Percentiles rank a stretch among this genome's conserved stretches.
These are phyloP conservation scores for Plecturocebus donacophilus DNA, from an alignment of 2,113 vertebrate genomes.

Conservation along the genomic window DNA sequence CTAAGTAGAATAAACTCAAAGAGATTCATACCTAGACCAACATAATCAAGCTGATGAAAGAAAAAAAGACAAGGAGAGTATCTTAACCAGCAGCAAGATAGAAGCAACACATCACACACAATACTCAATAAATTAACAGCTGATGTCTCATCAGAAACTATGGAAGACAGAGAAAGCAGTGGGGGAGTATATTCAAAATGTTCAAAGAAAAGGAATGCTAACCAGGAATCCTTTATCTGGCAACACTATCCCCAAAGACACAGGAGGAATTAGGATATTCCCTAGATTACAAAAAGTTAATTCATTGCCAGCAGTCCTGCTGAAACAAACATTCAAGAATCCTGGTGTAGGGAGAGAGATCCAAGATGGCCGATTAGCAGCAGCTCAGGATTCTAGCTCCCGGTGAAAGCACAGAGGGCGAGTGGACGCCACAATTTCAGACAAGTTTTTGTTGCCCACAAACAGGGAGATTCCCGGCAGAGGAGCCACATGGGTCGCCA, in stretches of 20 bases:
- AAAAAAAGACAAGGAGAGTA: background rate
- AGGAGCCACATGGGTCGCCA: no score
- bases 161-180: background rate
- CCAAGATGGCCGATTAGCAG: no score
- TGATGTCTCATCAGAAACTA: background rate
- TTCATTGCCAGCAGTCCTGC: background rate
- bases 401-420: no score
- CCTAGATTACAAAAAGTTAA: background rate
- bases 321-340: background rate
- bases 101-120: background rate
- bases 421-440: no score
- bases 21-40: background rate
- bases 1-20: background rate
- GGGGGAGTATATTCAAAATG: background rate
- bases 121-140: background rate
- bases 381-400: no score
- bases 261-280: background rate
- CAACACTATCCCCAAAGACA: background rate
- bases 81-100: background rate
- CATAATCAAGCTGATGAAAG: background rate
- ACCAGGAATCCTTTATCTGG: background rate
- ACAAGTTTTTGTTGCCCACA: no score
- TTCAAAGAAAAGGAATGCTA: background rate
- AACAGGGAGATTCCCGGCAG: no score
- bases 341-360: no score